Conservation (phyloP, 2,888 invertebrate genomes). For the Belgica antarctica region DNA sequence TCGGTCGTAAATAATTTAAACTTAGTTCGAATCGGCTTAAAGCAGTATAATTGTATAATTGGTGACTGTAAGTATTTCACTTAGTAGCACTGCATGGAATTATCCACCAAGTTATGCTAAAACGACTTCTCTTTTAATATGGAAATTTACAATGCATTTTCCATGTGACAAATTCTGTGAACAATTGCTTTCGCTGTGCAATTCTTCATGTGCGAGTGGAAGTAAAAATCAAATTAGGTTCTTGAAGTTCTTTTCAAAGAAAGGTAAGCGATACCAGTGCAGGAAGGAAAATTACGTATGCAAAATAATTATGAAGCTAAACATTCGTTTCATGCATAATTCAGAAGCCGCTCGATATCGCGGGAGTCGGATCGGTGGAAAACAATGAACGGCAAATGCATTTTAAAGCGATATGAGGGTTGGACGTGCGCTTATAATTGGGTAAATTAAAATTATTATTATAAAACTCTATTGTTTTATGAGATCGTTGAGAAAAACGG, state of each 20-base stretch:
- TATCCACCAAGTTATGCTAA: too few relatives aligned
- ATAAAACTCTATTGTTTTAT: conserved; percentile 30
- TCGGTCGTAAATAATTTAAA: too few relatives aligned
- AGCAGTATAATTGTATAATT: too few relatives aligned
- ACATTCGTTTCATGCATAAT: conserved; percentile 5
- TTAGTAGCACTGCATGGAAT: too few relatives aligned
- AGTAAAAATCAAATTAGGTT: conserved; percentile 28
- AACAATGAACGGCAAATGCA: background rate
- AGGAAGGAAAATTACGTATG: conserved; percentile 25
- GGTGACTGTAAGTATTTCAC: too few relatives aligned
- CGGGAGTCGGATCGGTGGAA: background rate
- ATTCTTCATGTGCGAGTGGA: background rate
- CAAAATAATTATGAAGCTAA: conserved; percentile 24
- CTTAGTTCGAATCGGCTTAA: too few relatives aligned
- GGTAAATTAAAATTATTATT: conserved; percentile 4
- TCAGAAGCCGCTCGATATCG: background rate
- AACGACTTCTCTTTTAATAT: too few relatives aligned
- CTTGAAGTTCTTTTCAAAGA: background rate
- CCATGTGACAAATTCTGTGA: too few relatives aligned
- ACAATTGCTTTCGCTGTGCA: too few relatives aligned
- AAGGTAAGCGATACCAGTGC: background rate
- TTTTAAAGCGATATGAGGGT: background rate
- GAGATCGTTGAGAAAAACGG: background rate
- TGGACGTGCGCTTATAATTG: conserved; percentile 8
- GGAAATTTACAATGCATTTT: too few relatives aligned